These are phyloP conservation scores for Helostoma temminkii DNA, from an alignment of 2,797 vertebrate genomes.

Conservation along the genomic window DNA sequence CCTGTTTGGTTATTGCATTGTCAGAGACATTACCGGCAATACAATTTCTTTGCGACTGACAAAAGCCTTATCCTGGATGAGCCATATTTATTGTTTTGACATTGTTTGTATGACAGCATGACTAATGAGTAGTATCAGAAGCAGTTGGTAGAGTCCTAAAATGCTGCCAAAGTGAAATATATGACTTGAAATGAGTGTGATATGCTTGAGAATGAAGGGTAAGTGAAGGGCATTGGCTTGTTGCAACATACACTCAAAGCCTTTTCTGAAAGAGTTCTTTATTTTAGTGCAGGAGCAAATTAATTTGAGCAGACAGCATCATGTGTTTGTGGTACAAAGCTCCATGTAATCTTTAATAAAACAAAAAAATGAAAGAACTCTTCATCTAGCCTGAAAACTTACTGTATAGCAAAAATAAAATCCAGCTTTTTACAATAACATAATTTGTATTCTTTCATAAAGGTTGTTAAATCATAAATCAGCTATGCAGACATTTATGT, in stretches of 20 bases:
- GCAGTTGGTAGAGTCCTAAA: conserved; percentile 47
- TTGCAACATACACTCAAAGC: conserved; percentile 23
- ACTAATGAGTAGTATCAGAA: conserved; percentile 60
- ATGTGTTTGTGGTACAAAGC: conserved; percentile 2
- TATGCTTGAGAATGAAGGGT: conserved; percentile 18
- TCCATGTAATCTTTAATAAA: background rate
- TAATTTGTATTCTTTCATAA: background rate
- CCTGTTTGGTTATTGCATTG: conserved; percentile 51
- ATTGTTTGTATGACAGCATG: conserved; percentile 74
- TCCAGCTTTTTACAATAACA: background rate
- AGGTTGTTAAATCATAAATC: too few species aligned
- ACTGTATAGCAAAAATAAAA: background rate
- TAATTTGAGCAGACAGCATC: background rate
- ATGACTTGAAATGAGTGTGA: conserved; percentile 40
- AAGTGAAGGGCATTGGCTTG: conserved; percentile 12
- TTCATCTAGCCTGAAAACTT: conserved; percentile 12
- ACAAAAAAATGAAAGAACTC: background rate
- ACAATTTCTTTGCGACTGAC: conserved; percentile 63
- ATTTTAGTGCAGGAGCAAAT: conserved; percentile 3
- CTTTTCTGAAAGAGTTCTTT: conserved; percentile 6
- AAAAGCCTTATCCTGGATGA: conserved; percentile 77
- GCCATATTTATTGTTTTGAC: conserved; percentile 77
- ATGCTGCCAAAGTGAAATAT: conserved; percentile 37
- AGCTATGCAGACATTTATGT: background rate
- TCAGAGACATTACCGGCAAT: conserved; percentile 65